Conservation (phyloP, 2,113 vertebrate genomes). For the Clarias batrachus region DNA sequence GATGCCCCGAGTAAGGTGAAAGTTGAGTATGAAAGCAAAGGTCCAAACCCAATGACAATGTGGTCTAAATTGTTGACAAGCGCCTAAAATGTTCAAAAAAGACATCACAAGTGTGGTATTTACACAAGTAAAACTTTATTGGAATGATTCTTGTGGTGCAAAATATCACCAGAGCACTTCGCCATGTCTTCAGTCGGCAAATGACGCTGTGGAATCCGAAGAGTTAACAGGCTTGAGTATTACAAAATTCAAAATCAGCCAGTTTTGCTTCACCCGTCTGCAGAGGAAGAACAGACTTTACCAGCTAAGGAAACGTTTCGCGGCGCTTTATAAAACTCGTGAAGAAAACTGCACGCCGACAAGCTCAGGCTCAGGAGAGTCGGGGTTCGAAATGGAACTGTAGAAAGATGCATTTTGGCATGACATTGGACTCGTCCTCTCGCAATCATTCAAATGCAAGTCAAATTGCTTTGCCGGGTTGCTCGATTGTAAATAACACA, state of each 20-base stretch:
- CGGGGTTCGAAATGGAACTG: slow-evolving; percentile 6
- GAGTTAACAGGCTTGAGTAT: slow-evolving; percentile 30
- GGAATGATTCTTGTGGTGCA: slow-evolving; percentile 76
- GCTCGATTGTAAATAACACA: slow-evolving; percentile 1
- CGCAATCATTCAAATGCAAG: not conserved
- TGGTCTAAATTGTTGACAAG: not conserved
- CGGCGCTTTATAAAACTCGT: slow-evolving; percentile 19
- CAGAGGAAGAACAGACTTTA: slow-evolving; percentile 38
- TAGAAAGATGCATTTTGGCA: slow-evolving; percentile 26
- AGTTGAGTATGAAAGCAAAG: not conserved
- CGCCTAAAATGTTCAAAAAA: not conserved
- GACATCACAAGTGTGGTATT: slow-evolving; percentile 52
- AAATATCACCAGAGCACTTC: slow-evolving; percentile 69
- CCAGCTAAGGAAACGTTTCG: slow-evolving; percentile 22
- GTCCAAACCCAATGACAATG: not conserved
- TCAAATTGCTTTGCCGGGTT: not conserved
- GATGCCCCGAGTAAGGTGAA: not conserved
- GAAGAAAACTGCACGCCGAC: not conserved
- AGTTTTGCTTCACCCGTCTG: slow-evolving; percentile 37
- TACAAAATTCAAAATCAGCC: slow-evolving; percentile 38
- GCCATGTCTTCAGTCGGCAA: slow-evolving; percentile 59
- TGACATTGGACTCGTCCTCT: not conserved
- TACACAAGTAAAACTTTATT: slow-evolving; percentile 77
- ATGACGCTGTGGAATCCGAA: slow-evolving; percentile 38
- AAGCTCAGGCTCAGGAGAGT: not conserved